Evolutionary conservation across 2,888 invertebrate genomes (phyloP), one percentile per base, ranked within the genome.

Genomic region (Caenorhabditis virilis): DNA sequence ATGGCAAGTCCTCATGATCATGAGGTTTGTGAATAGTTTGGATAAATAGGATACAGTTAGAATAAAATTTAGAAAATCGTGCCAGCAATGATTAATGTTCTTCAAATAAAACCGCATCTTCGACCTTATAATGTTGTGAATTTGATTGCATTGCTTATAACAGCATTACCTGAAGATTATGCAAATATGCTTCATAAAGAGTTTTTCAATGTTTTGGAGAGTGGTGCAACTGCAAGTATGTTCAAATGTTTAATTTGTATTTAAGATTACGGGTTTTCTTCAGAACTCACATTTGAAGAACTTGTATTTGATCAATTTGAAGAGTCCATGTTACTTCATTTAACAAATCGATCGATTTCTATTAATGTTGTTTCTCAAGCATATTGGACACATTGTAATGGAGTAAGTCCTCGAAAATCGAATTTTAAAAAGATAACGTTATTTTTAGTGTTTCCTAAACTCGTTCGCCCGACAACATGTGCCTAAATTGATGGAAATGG

Each of bases 1-100:
- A 92, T 98, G 90, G 92, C 94, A 18, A 69, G 70, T 47, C 73
- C 76, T 3, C 69, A 78, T 39, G 38, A 53, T 4, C 61, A 66
- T 2, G 58, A 59, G 41, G 67, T 60, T 38, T 36, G 18, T 38
- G 27, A 35, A 11, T 18, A 20, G 23, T 7, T 27, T 3, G 11
- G 18, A 35, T 27, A 15, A 26, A 26, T 25, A 16, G 4, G 22
- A 25, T 30, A 16, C 7, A 2, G 2, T 2, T 7, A 26, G 18
- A 18, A 16, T 48, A 13, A 23, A 11, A 33, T 56, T 30, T 26
- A 61, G 49, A 33, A 33, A 9, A 42, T 66, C 1, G 66, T 70
- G 1, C 43, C 60, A 1, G 69, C 69, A 2, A 61, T 72, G 58
- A 64, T 72, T 30, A 48, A 53, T 33, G 50, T 67, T 25, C 48